Percentiles rank a stretch among this genome's conserved stretches.
Conservation (phyloP, 2,113 vertebrate genomes). For the Marmota flaviventris region DNA sequence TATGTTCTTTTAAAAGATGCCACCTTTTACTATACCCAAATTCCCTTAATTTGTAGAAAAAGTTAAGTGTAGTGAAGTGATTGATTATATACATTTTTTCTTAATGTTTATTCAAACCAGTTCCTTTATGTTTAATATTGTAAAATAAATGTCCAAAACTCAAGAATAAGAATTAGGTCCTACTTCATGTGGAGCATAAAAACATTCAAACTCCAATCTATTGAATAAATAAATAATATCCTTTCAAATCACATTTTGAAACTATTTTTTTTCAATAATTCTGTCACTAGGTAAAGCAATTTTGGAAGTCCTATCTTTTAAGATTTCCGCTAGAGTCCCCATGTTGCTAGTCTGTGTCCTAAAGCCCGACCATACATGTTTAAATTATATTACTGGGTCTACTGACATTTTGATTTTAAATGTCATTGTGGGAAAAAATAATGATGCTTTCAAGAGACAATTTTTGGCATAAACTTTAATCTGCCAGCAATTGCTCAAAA, state of each 20-base stretch:
- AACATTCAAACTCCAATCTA: not conserved
- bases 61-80: not conserved
- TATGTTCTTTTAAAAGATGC: not conserved
- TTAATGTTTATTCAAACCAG: not conserved
- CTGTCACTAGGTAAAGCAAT: constrained; percentile 8
- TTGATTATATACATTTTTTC: not conserved
- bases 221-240: not conserved
- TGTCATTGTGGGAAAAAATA: not conserved
- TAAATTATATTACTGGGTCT: constrained; percentile 15
- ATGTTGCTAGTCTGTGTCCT: not conserved
- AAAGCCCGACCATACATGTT: not conserved
- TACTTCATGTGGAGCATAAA: not conserved
- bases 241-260: constrained; percentile 8
- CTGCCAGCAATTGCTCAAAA: constrained; percentile 28
- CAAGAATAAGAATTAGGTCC: not conserved
- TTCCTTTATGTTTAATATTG: not conserved
- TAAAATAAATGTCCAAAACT: not conserved
- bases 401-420: constrained; percentile 57
- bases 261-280: not conserved
- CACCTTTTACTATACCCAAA: not conserved
- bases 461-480: constrained; percentile 60
- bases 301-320: constrained; percentile 48
- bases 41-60: not conserved
- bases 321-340: not conserved
- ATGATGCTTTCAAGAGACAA: constrained; percentile 27